A percentile compares a stretch with the other conserved stretches of the same genome.
Conservation (phyloP, 2,888 invertebrate genomes). For the Cyaniris semiargus region DNA sequence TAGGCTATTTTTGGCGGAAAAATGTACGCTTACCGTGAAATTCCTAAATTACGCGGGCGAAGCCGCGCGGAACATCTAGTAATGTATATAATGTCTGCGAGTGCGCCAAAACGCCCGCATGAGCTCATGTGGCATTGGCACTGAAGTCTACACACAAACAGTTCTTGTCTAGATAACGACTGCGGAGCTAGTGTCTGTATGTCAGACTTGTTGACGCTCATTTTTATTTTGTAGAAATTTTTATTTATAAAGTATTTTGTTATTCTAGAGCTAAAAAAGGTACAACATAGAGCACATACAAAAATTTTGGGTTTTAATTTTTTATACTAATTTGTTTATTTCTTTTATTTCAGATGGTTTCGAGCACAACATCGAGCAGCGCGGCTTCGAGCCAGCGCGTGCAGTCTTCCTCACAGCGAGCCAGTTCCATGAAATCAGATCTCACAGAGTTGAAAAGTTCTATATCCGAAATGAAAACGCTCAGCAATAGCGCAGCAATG, state of each 20-base stretch:
- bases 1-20: no score
- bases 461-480: conserved; percentile 92
- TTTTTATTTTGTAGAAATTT: conserved; percentile 39
- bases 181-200: conserved; percentile 51
- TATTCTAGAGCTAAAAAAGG: not conserved
- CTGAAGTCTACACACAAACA: conserved; percentile 61
- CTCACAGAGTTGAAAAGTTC: conserved; percentile 89
- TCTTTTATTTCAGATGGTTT: conserved; percentile 58
- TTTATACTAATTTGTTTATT: conserved; percentile 12
- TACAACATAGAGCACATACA: not conserved
- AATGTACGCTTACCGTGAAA: no score
- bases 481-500: conserved; percentile 73
- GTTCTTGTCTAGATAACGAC: conserved; percentile 73
- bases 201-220: conserved; percentile 42
- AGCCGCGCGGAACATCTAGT: no score
- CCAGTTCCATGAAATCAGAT: conserved; percentile 90
- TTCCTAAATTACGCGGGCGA: no score
- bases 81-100: conserved; percentile 55
- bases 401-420: conserved; percentile 81
- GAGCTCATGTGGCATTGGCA: conserved; percentile 73
- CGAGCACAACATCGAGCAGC: conserved; percentile 82
- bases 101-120: conserved; percentile 72
- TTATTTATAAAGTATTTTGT: not conserved
- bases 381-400: conserved; percentile 81
- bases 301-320: not conserved